These are phyloP conservation scores for Sorex araneus DNA, from an alignment of 2,113 vertebrate genomes.

Conservation along the genomic window DNA sequence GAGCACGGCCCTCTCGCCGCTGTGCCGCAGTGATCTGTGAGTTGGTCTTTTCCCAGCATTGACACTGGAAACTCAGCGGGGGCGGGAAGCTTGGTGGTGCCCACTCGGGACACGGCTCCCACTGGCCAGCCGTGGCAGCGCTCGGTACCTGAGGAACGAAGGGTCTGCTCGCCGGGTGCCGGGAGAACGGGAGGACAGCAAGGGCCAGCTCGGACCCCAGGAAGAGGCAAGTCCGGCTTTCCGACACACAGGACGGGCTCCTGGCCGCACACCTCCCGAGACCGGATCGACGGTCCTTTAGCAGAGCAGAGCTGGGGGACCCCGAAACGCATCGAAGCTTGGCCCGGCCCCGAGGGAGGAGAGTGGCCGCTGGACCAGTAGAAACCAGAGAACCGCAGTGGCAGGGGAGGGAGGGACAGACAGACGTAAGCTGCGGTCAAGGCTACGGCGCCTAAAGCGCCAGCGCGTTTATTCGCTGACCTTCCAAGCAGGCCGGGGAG, in stretches of 20 bases:
- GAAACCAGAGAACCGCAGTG: background rate
- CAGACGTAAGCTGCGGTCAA: background rate
- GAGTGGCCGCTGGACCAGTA: background rate
- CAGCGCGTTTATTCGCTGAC: background rate
- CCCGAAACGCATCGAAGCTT: background rate
- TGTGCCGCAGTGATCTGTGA: conserved; percentile 56
- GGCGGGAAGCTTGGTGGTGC: conserved; percentile 29
- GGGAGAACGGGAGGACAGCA: conserved; percentile 5
- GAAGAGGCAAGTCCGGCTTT: background rate
- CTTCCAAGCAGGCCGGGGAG: background rate
- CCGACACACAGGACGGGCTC: background rate
- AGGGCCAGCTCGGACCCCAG: background rate
- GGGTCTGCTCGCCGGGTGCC: background rate
- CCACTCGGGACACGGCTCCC: conserved; percentile 11
- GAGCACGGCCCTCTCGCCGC: background rate
- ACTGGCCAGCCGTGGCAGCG: background rate
- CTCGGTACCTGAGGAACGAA: background rate
- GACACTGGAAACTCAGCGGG: conserved; percentile 49
- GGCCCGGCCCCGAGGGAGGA: background rate
- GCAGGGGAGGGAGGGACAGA: background rate
- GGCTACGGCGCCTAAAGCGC: background rate
- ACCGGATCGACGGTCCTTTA: background rate
- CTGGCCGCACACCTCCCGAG: background rate
- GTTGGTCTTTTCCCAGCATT: conserved; percentile 58
- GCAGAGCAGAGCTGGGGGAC: background rate